Evolutionary conservation across 2,888 invertebrate species (phyloP).

Genomic region (Caenorhabditis wallacei): DNA sequence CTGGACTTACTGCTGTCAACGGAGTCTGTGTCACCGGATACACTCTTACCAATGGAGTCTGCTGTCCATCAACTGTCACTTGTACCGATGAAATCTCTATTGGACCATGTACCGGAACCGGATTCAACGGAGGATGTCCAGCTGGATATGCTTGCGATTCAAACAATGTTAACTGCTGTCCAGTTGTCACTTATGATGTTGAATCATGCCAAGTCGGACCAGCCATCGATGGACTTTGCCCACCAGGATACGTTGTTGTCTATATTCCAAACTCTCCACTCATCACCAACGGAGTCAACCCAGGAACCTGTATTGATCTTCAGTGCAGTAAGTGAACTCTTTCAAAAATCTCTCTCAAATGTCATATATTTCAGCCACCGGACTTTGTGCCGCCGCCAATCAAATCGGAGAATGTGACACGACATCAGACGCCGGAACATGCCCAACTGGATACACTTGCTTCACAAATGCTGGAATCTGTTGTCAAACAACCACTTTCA

Average conservation of each 20-base stretch:
- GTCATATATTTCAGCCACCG: conserved; percentile 66
- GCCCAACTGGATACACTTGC: conserved; percentile 76
- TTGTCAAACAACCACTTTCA: conserved; percentile 65
- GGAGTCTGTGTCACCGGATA: conserved; percentile 78
- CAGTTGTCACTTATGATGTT: conserved; percentile 66
- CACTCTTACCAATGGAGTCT: conserved; percentile 78
- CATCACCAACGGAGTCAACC: conserved; percentile 62
- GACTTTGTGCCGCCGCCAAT: conserved; percentile 66
- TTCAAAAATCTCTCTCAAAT: neutral
- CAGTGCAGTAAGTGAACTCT: conserved; percentile 67
- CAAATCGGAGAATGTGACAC: conserved; percentile 75
- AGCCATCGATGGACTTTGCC: conserved; percentile 75
- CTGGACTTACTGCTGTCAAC: conserved; percentile 65
- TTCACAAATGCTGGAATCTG: conserved; percentile 68
- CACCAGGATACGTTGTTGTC: conserved; percentile 71
- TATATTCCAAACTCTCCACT: conserved; percentile 66
- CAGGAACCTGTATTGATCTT: conserved; percentile 72
- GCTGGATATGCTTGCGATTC: conserved; percentile 76
- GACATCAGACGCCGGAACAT: conserved; percentile 66
- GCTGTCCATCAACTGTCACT: conserved; percentile 74
- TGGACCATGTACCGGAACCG: conserved; percentile 67
- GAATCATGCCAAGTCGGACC: conserved; percentile 69
- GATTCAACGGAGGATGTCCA: conserved; percentile 66
- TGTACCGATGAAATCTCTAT: conserved; percentile 64
- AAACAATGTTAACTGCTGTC: conserved; percentile 73